Base-by-base conservation (phyloP, 2,888 invertebrate genomes). In the Lepidonotus clava region DNA sequence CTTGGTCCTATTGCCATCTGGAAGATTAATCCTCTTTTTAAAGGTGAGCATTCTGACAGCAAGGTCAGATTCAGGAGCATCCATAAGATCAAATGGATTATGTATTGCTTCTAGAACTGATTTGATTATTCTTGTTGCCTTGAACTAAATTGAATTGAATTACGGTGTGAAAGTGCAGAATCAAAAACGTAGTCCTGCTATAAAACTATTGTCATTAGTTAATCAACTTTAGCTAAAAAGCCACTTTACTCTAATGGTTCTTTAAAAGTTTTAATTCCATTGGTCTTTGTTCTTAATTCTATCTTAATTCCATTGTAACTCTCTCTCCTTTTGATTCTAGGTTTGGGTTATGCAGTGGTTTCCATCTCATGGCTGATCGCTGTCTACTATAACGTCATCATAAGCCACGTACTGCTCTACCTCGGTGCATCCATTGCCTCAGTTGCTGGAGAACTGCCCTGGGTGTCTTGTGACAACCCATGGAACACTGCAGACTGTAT, bases 301-400 rank as follows among this genome's bases (percentile, higher is more conserved):
- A 46, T 18, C 8, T 46, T 8, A 46, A 8, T 11, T 18, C 46
- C 46, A 18, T 11, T 46, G 46, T 11, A 46, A 46, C 8, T 46
- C 8, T 46, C 8, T 46, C 18, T 46, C 8, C 46, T 46, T 46
- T 8, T 18, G 8, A 18, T 38, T 71, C 14, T 38, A 87, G 94
- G 94, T 89, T 89, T 94, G 8, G 94, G 94, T 1, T 93, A 92
- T 89, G 92, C 92, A 18, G 92, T 93, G 91, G 93, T 94, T 53
- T 90, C 93, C 28, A 91, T 93, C 0, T 92, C 92, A 34, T 92
- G 92, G 92, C 86, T 94, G 71, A 92, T 94, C 56, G 92, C 91
- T 32, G 89, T 94, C 84, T 94, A 94, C 89, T 94, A 94, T 88
- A 94, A 94, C 89, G 94, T 94, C 28, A 91, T 94, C 87, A 94